Conservation (phyloP, 2,888 invertebrate genomes). For the Perithous albicinctus region DNA sequence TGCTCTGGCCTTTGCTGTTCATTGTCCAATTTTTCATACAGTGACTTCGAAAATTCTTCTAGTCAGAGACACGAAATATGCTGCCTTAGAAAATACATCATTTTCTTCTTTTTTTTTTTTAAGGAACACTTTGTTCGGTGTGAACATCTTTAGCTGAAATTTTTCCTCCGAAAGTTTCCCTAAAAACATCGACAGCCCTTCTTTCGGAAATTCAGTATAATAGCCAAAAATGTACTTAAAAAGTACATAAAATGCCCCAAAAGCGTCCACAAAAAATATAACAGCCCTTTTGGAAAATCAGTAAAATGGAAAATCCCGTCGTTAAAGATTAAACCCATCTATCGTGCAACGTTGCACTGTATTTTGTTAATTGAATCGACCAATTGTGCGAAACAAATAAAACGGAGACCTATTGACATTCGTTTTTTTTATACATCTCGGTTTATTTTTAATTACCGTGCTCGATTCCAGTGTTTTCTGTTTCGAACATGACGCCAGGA, state of each 20-base stretch:
- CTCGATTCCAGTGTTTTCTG: background rate
- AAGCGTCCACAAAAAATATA: too few species aligned
- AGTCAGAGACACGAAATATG: background rate
- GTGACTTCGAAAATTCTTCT: background rate
- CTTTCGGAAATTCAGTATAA: too few species aligned
- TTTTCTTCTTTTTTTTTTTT: too few species aligned
- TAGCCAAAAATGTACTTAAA: too few species aligned
- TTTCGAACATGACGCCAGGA: background rate
- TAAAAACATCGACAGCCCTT: too few species aligned
- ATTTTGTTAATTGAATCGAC: background rate
- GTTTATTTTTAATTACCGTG: constrained; percentile 18
- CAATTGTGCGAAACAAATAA: background rate
- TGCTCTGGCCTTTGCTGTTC: background rate
- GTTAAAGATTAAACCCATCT: background rate
- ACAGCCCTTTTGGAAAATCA: too few species aligned
- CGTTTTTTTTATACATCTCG: background rate
- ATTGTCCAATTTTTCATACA: background rate
- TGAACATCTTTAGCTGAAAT: too few species aligned
- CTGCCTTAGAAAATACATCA: too few species aligned
- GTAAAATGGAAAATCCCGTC: too few species aligned
- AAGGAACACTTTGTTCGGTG: too few species aligned
- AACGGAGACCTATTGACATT: background rate
- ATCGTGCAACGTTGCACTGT: background rate
- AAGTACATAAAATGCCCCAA: too few species aligned
- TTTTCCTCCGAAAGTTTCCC: too few species aligned